Evolutionary conservation across 2,888 invertebrate genomes (phyloP).

Genomic region (Watsonalla cultraria): DNA sequence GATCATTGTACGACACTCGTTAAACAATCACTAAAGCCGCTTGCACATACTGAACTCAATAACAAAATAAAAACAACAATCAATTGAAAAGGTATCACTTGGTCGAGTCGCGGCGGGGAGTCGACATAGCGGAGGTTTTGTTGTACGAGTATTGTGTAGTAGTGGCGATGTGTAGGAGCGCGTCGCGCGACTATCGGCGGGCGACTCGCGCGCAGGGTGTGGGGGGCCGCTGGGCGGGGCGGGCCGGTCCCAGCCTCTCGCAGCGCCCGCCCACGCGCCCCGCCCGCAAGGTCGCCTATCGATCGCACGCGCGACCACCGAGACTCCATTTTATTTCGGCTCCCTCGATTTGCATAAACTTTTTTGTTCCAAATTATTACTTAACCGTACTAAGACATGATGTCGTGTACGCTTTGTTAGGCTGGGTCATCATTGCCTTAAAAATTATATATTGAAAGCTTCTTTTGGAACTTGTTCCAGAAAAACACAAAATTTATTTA

Average conservation of each 20-base stretch:
- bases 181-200: constrained; percentile 21
- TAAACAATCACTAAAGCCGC: constrained; percentile 46
- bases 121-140: constrained; percentile 40
- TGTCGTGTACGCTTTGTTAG: constrained; percentile 20
- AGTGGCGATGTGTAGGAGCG: constrained; percentile 17
- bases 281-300: constrained; percentile 76
- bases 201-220: constrained; percentile 16
- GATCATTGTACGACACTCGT: constrained; percentile 54
- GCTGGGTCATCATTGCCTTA: constrained; percentile 4
- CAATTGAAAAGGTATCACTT: constrained; percentile 13
- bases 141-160: constrained; percentile 30
- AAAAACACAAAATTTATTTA: no score
- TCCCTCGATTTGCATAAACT: constrained; percentile 74
- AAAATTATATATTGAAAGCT: constrained; percentile 1
- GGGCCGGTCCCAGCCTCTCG: constrained; percentile 66
- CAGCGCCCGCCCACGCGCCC: constrained; percentile 64
- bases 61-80: constrained; percentile 14
- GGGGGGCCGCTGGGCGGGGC: constrained; percentile 42
- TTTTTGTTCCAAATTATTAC: constrained; percentile 64
- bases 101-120: constrained; percentile 18
- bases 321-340: constrained; percentile 77
- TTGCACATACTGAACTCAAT: constrained; percentile 30
- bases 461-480: no score
- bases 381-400: constrained; percentile 31
- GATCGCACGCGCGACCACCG: constrained; percentile 67